Conservation (phyloP, 2,113 vertebrate species). For the Bubalus kerabau region DNA sequence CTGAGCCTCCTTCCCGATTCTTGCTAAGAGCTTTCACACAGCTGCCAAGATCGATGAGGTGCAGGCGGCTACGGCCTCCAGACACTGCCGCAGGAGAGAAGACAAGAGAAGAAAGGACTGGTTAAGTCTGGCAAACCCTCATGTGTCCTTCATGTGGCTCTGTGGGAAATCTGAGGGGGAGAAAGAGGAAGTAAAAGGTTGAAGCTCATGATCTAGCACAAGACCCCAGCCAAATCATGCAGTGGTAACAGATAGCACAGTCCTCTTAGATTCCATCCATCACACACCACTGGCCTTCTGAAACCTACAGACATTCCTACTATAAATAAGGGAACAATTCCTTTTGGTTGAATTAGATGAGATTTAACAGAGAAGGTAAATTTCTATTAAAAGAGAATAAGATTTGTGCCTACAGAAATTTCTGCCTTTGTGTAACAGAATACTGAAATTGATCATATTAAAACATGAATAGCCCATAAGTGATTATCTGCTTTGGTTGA, state of each 20-base stretch:
- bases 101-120: constrained; percentile 21
- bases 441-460: neutral
- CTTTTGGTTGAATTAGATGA: neutral
- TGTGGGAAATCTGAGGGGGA: neutral
- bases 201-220: fast-evolving
- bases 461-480: neutral
- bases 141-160: neutral
- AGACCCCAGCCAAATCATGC: neutral
- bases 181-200: neutral
- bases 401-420: neutral
- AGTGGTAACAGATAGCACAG: neutral
- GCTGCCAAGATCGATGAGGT: constrained; percentile 97
- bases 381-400: neutral
- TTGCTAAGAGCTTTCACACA: constrained; percentile 92
- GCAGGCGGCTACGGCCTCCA: constrained; percentile 96
- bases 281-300: neutral
- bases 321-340: neutral
- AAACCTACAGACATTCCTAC: neutral
- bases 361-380: neutral
- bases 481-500: neutral
- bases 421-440: neutral
- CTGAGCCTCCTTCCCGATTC: constrained; percentile 84
- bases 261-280: neutral
- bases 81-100: constrained; percentile 86
- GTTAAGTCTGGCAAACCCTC: constrained; percentile 9